Evolutionary conservation across 2,113 vertebrate genomes (phyloP), one percentile per base, ranked within the genome.

Genomic region (Xiphias gladius): DNA sequence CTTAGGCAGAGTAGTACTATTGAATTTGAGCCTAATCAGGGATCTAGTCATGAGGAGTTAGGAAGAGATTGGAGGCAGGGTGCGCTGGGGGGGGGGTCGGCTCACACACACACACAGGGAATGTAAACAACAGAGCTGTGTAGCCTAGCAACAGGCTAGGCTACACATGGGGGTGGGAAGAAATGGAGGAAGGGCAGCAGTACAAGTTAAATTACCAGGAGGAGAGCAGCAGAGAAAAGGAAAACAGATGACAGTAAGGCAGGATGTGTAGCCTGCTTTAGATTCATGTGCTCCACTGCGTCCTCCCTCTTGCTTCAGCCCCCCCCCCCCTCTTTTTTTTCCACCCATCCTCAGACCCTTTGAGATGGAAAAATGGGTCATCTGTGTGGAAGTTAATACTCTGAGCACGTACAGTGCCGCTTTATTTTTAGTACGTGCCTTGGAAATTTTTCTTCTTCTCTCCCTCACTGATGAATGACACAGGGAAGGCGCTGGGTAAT

Each of bases 291-390:
- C 85, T 90, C 77, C 79, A 71, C 66, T 63, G 78, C 62, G 64
- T 22, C 83, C 73, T 10, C 46, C 80, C 54, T 14, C 52, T 52
- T 9, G 5, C 26, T 7, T 1, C 65, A 5, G 0, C 69, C 22
- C 70, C 37, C 63, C 14, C 57, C 63, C 58, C 61, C 16, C 30
- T 48, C 37, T 70, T 39, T 62, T 86, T 88, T 89, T 88, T 90
- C 88, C 88, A 91, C 79, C 84, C 82, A 88, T 91, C 87, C 83
- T 72, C 88, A 88, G 88, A 90, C 87, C 89, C 87, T 93, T 90
- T 91, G 89, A 95, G 91, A 93, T 90, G 91, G 92, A 92, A 94
- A 94, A 94, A 94, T 95, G 94, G 95, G 94, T 94, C 92, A 94
- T 91, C 90, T 92, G 92, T 85, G 89, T 82, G 90, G 88, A 93